Evolutionary conservation across 2,888 invertebrate species (phyloP).

Genomic region (Copidosoma aretas): DNA sequence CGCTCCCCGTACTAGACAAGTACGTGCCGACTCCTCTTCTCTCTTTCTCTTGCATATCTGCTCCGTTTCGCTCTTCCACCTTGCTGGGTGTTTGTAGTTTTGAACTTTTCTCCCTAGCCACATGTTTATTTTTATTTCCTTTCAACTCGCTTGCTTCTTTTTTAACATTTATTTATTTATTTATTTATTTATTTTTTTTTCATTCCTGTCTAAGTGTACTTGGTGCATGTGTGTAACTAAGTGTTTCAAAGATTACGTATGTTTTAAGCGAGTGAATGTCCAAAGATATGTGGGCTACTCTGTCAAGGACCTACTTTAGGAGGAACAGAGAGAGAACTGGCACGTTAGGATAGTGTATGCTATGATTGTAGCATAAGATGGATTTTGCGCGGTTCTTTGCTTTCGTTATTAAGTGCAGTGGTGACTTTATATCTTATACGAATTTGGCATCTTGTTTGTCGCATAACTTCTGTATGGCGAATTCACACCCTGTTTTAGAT

Average conservation of each 20-base stretch:
- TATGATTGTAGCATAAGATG: background rate
- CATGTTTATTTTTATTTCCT: no score
- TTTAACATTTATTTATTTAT: no score
- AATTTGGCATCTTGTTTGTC: conserved; percentile 15
- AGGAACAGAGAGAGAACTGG: background rate
- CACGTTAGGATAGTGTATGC: background rate
- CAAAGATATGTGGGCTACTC: background rate
- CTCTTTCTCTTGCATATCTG: background rate
- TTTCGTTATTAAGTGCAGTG: no score
- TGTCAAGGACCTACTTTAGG: background rate
- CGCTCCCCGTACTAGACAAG: no score
- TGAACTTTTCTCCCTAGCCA: no score
- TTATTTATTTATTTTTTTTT: no score
- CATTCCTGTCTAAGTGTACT: no score
- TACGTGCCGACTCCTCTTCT: background rate
- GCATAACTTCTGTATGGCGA: conserved; percentile 25
- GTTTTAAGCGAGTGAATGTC: no score
- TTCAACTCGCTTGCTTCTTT: no score
- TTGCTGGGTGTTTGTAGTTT: no score
- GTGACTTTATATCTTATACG: background rate
- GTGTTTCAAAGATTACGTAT: no score
- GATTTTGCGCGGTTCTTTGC: background rate
- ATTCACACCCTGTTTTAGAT: background rate
- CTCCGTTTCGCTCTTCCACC: conserved; percentile 3
- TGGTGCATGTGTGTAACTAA: no score